A percentile compares a stretch with the other conserved stretches of the same genome.
phyloP scores from a whole-genome alignment of 2,797 vertebrate genomes.

The Gymnoscopelus braueri region DNA sequence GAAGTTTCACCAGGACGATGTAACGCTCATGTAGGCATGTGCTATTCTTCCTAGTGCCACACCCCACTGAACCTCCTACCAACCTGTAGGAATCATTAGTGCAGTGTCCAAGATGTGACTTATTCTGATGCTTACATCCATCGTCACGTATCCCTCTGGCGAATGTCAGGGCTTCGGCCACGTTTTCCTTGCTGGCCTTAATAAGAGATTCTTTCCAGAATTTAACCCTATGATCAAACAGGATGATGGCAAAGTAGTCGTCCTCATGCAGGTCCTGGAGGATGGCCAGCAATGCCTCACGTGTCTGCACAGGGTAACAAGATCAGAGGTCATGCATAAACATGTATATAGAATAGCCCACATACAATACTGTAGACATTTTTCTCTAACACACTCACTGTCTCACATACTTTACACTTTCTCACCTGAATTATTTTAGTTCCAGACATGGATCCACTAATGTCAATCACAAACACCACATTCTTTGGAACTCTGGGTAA shows the following conservation, averaged over 20 bases:
- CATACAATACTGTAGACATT: too few relatives aligned
- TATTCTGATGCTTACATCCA: constrained; percentile 70
- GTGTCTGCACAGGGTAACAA: constrained; percentile 77
- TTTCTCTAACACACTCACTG: not conserved
- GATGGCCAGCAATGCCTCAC: constrained; percentile 84
- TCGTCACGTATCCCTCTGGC: constrained; percentile 44
- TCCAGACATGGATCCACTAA: constrained; percentile 87
- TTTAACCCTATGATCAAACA: constrained; percentile 65
- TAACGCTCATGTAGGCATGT: too few relatives aligned
- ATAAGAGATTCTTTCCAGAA: constrained; percentile 72
- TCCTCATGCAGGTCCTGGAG: constrained; percentile 81
- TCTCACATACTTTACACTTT: not conserved
- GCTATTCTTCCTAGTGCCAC: too few relatives aligned
- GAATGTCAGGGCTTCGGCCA: constrained; percentile 75
- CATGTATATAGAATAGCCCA: not conserved
- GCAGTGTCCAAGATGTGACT: too few relatives aligned
- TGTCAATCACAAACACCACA: constrained; percentile 89
- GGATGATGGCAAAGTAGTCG: constrained; percentile 85
- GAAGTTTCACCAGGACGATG: too few relatives aligned
- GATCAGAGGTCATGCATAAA: constrained; percentile 14
- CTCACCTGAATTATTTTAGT: constrained; percentile 84
- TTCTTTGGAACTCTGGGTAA: constrained; percentile 87
- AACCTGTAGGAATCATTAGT: too few relatives aligned
- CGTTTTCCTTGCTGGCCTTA: constrained; percentile 78
- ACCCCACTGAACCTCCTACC: too few relatives aligned